These are phyloP conservation scores for Petrosia ficiformis DNA, from an alignment of 37 sponge, comb jelly and placozoan species.

Conservation along the genomic window DNA sequence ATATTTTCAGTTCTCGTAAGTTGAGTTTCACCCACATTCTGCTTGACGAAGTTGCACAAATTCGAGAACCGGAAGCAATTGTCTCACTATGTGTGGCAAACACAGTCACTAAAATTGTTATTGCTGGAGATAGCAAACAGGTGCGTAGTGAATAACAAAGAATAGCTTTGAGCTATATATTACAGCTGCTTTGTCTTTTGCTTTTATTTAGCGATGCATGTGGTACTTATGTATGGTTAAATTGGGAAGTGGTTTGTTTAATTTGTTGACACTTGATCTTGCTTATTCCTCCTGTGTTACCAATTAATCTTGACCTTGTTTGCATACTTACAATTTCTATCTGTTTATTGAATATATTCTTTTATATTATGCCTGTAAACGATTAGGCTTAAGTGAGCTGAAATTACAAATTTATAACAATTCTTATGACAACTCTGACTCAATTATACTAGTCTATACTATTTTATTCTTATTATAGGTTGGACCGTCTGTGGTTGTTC, in stretches of 20 bases:
- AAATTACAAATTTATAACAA: background rate
- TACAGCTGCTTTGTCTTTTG: too few relatives aligned
- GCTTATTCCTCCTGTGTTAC: background rate
- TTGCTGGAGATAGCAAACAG: background rate
- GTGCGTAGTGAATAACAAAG: too few relatives aligned
- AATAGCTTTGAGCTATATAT: too few relatives aligned
- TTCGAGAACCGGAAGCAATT: background rate
- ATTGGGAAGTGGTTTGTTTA: background rate
- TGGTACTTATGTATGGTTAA: too few relatives aligned
- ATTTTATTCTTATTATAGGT: constrained; percentile 13
- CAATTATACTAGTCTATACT: background rate
- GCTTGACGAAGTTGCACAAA: constrained; percentile 1
- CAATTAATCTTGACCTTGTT: too few relatives aligned
- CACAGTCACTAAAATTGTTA: background rate
- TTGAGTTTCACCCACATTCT: background rate
- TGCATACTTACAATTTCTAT: too few relatives aligned
- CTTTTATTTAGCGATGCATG: too few relatives aligned
- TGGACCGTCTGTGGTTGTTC: constrained; percentile 23
- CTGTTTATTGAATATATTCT: too few relatives aligned
- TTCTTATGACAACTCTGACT: background rate
- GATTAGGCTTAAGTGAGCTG: too few relatives aligned
- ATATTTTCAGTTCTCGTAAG: background rate
- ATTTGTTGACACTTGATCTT: background rate
- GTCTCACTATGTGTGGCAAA: background rate
- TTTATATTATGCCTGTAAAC: too few relatives aligned